These are phyloP conservation scores for Ceratina australensis DNA, from an alignment of 1,140 invertebrate genomes.

Conservation along the genomic window DNA sequence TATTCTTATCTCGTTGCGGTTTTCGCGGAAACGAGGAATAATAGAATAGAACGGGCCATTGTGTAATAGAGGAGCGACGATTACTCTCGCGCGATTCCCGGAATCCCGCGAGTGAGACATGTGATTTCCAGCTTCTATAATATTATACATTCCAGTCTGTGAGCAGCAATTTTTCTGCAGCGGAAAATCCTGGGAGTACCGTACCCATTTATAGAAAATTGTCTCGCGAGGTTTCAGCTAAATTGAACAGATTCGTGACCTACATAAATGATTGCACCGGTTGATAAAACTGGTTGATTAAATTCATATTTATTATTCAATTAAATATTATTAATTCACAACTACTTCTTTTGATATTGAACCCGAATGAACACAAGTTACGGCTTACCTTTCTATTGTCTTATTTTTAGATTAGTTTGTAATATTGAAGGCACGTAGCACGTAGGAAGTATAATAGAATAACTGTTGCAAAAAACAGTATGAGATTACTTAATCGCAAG, in stretches of 20 bases:
- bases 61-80: slow-evolving; percentile 44
- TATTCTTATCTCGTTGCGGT: slow-evolving; percentile 30
- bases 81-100: slow-evolving; percentile 25
- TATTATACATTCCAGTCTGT: neutral
- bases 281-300: too few species aligned
- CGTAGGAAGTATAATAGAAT: neutral
- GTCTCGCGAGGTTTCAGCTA: too few species aligned
- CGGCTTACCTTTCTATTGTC: too few species aligned
- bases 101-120: slow-evolving; percentile 13
- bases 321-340: too few species aligned
- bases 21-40: slow-evolving; percentile 53
- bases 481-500: neutral
- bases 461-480: neutral
- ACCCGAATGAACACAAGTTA: too few species aligned
- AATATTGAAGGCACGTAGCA: neutral
- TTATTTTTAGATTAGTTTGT: neutral
- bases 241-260: too few species aligned
- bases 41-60: slow-evolving; percentile 54
- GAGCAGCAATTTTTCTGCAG: neutral
- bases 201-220: neutral
- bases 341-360: too few species aligned
- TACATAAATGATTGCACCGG: too few species aligned
- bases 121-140: slow-evolving; percentile 2
- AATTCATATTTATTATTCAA: too few species aligned
- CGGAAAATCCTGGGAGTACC: neutral